Base-by-base conservation (phyloP, 2,888 invertebrate genomes). In the Stictocephala bisonia region DNA sequence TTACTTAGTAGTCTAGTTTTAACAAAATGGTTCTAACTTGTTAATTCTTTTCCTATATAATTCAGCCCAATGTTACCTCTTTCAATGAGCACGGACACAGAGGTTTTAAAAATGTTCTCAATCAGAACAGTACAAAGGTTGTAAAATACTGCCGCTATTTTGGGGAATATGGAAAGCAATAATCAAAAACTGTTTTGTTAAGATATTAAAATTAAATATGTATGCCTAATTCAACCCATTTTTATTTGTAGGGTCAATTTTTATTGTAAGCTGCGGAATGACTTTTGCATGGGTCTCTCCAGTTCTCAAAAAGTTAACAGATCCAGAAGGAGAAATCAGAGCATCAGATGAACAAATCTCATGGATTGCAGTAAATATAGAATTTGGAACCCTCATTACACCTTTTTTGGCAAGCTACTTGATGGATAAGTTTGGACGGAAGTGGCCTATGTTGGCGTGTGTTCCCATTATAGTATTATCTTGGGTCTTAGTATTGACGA, bases 401-500 rank as follows among this genome's bases (percentile, higher is more conserved):
- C 41, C 70, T 0, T 44, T 70, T 15, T 41, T 56, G 0, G 70
- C 56, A 1, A 56, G 56, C 7, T 41, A 7, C 22, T 24, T 56
- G 1, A 56, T 70, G 41, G 70, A 70, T 26, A 56, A n/a, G 29
- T 56, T 56, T n/a, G 70, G 70, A 3, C 22, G 70, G 26, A 70
- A 70, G 35, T 24, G 27, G 11, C 41, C 56, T 7, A 24, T 56
- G 44, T 18, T 56, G 18, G n/a, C 1, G 24, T 6, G 22, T 9
- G 15, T 18, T 18, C 44, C 41, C 4, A 4, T 70, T 20, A 35
- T 41, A 11, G 9, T 56, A 4, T 7, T 56, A 1, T 70, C 70
- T 4, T 70, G 70, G 70, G 18, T 56, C 15, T 26, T 70, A 22
- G 51, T 51, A 11, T 26, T 56, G 6, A 41, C 56, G 11, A 70